Base-by-base conservation (phyloP, 1,140 invertebrate genomes). In the Lithobius niger region DNA sequence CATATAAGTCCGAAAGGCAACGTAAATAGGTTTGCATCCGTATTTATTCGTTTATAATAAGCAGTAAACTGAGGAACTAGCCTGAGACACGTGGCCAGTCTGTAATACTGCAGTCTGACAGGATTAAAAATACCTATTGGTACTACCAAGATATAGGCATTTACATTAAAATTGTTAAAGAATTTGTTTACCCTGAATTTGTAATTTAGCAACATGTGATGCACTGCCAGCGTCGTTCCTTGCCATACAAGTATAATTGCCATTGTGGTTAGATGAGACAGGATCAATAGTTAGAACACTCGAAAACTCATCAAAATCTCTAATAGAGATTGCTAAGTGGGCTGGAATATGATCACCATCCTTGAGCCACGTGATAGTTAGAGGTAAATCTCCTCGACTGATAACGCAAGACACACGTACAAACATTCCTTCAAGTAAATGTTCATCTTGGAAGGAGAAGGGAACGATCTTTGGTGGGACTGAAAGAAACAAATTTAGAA, bases 211-310 rank as follows among this genome's bases (percentile, higher is more conserved):
- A 4, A 82, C 80, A 61, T 83, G 83, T n/a, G 76, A 70, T 60
- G 85, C 86, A 50, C 79, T 77, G 31, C 86, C 85, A 25, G 87
- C 87, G 27, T 84, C 79, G 71, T 91, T 91, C 16, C 56, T 52
- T 10, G 59, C 66, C 2, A 57, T 57, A 21, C 66, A 68, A 18
- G 66, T 66, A 36, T 68, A 68, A 47, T 67, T 68, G 21, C 66
- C 66, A 40, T 65, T 57, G 55, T 66, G 65, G 13, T 24, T 52
- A 2, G 57, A 50, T 10, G 54, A 21, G 21, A 57, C 22, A 57
- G 28, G 16, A 55, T 45, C 16, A 25, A 51, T 27, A 22, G 57
- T n/a, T 21, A 25, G 21, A 45, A 83, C 77, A 60, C 82, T 86
- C 28, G 79, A 75, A 64, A 70, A 71, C 47, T 71, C 55, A 21